Conservation (phyloP, 2,797 vertebrate species). For the Chaetophractus vellerosus region DNA sequence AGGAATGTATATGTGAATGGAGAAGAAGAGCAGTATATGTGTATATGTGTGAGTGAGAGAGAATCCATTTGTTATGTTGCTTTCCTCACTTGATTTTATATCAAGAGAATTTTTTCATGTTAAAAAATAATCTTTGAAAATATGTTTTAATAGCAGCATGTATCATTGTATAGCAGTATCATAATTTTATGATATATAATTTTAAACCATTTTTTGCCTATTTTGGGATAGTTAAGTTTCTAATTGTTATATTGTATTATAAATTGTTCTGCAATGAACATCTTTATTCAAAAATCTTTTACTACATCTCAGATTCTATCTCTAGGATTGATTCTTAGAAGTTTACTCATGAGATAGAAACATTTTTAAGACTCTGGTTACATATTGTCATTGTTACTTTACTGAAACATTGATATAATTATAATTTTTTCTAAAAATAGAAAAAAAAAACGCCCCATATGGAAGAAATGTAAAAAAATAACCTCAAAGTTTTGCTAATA, state of each 20-base stretch:
- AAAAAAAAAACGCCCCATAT: neutral
- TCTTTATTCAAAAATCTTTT: neutral
- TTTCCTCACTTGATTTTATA: neutral
- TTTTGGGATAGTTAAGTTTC: neutral
- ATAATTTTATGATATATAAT: neutral
- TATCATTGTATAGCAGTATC: neutral
- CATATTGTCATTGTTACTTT: neutral
- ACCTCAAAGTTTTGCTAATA: neutral
- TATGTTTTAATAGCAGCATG: neutral
- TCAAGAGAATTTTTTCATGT: neutral
- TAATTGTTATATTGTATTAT: conserved; percentile 1
- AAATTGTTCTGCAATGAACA: neutral
- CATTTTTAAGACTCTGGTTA: neutral
- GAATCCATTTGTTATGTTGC: neutral
- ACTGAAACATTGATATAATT: neutral
- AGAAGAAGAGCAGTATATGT: neutral
- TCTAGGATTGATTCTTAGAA: neutral
- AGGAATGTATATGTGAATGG: neutral
- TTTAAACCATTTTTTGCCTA: neutral
- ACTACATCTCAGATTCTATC: neutral
- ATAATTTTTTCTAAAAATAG: neutral
- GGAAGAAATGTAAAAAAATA: neutral
- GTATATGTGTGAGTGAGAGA: neutral
- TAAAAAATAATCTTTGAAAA: neutral
- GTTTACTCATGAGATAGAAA: conserved; percentile 1